Base-by-base conservation (phyloP, 2,888 invertebrate species). In the Dyspetes luteomarginatus region DNA sequence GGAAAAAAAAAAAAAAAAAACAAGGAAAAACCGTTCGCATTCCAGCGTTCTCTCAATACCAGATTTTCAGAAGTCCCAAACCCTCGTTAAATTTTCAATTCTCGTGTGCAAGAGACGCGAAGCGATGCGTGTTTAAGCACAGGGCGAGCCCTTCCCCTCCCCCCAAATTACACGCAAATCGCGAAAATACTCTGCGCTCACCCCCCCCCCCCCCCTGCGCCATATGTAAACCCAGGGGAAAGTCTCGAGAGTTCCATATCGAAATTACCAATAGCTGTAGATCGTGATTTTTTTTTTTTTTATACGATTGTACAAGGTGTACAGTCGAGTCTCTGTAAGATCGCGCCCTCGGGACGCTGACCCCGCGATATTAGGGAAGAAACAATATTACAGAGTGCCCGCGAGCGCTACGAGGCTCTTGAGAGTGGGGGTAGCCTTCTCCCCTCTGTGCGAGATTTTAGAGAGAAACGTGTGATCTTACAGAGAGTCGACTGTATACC, bases 1-100 rank as follows among this genome's bases (percentile, higher is more conserved):
- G 28, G 26, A 52, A 12, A 22, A 45, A 43, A 28, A n/a, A n/a
- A n/a, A n/a, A n/a, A n/a, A n/a, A n/a, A n/a, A n/a, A n/a, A n/a
- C n/a, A n/a, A 62, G 56, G 58, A 58, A 65, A 58, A 79, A 75
- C 45, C 58, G 72, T 56, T 65, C 55, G 55, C 41, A 24, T 58
- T 55, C 67, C 56, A 50, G 62, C 48, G 30, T 71, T 67, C 71
- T 71, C 76, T 80, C 76, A 58, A 77, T 80, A 72, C 72, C 15
- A 71, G 64, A 77, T 68, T 72, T 75, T 75, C 74, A 52, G n/a
- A 69, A 68, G 72, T 28, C 17, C 58, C 43, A 65, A 62, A 28
- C 43, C 71, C 52, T 71, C 81, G 65, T 78, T 78, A 78, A 81
- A 76, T 73, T 72, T 72, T 73, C 68, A 60, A 73, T 77, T 73